Percentiles rank a stretch among this genome's conserved stretches.
These are phyloP conservation scores for Homarus americanus DNA, from an alignment of 1,140 invertebrate species.

Conservation along the genomic window DNA sequence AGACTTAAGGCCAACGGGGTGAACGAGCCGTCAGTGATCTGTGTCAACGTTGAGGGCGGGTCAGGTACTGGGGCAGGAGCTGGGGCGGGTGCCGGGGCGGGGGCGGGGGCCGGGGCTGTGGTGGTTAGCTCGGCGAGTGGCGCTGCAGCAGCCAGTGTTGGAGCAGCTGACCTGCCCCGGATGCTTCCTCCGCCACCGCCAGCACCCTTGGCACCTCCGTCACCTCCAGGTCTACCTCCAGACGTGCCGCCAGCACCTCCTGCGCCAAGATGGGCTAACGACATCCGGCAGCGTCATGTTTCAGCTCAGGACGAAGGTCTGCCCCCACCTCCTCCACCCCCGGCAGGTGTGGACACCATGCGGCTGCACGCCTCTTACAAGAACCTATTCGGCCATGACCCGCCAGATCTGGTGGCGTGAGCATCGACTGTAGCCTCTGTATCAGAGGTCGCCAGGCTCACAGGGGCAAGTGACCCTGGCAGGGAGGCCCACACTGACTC, in stretches of 20 bases:
- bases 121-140: constrained; percentile 29
- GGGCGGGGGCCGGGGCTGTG: constrained; percentile 23
- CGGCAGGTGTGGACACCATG: constrained; percentile 73
- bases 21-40: constrained; percentile 81
- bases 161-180: constrained; percentile 56
- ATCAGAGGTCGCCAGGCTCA: constrained; percentile 60
- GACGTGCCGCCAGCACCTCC: constrained; percentile 75
- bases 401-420: constrained; percentile 74
- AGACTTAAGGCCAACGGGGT: constrained; percentile 89
- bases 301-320: constrained; percentile 69
- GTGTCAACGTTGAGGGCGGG: constrained; percentile 68
- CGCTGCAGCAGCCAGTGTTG: constrained; percentile 48
- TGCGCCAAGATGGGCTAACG: constrained; percentile 72
- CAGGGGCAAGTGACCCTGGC: constrained; percentile 56
- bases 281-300: constrained; percentile 73
- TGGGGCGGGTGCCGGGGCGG: constrained; percentile 28
- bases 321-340: constrained; percentile 74
- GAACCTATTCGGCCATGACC: constrained; percentile 74
- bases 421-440: constrained; percentile 63
- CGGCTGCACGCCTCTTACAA: constrained; percentile 73
- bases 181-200: constrained; percentile 72
- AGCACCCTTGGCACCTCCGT: constrained; percentile 63
- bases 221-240: constrained; percentile 62
- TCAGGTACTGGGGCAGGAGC: constrained; percentile 38
- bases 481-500: constrained; percentile 58